Base-by-base conservation (phyloP, 2,888 invertebrate species). In the Aplocera efformata region DNA sequence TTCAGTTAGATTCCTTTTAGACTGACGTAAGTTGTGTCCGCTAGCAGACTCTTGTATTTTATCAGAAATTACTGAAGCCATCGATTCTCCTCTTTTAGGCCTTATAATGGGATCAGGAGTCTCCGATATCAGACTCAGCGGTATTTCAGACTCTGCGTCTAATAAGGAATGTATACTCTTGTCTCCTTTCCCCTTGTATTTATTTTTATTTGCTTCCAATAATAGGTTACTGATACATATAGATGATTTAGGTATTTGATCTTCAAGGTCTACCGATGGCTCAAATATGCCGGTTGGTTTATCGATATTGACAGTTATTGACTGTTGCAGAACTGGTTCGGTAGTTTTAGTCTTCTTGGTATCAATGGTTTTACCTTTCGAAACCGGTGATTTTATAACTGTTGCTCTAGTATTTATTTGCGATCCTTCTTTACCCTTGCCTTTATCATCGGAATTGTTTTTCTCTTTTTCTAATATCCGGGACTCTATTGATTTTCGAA, bases 271-370 rank as follows among this genome's bases (percentile, higher is more conserved):
- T 20, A 92, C 78, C 1, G 93, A 91, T 0, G 93, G 91, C 63
- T 93, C 92, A 69, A 93, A 93, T 58, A 93, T 91, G 5, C 93
- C 93, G 0, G 93, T 93, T 0, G 92, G 92, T 52, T 82, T 82
- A 54, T 89, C 88, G 3, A 83, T 75, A 61, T 85, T 84, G 0
- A 88, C 79, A 20, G 86, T 77, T 10, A 81, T 56, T 7, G 67
- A 60, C 47, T 67, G 67, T 41, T 77, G 78, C n/a, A 63, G 40
- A 22, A 54, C 42, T 25, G 63, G 37, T 42, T 85, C 83, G 7
- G 67, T 35, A 5, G 60, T 48, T 62, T 77, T 88, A 0, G 73
- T 58, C 62, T 86, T 89, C 54, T 90, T 90, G 1, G 73, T 58
- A 37, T 90, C 90, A 8, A 86, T 48, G 5, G 85, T 69, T 62